A percentile compares a stretch with the other conserved stretches of the same genome.
Conservation (phyloP, 1,140 invertebrate species). For the Linepithema humile region DNA sequence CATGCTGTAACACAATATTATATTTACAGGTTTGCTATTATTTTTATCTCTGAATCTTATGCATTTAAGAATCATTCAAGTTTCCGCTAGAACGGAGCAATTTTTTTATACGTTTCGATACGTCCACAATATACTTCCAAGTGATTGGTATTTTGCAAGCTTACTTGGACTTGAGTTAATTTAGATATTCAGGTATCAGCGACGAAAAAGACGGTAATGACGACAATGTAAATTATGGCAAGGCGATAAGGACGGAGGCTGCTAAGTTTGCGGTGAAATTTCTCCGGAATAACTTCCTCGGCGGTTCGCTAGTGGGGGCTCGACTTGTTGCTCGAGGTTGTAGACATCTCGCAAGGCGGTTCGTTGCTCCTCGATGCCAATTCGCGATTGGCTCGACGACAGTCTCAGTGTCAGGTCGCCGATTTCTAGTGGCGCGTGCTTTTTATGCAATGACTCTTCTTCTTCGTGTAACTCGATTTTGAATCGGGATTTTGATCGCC, state of each 20-base stretch:
- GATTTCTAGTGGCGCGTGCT: conserved; percentile 59
- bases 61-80: no score
- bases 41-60: no score
- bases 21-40: no score
- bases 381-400: conserved; percentile 57
- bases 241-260: conserved; percentile 62
- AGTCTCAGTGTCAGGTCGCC: conserved; percentile 63
- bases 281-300: conserved; percentile 70
- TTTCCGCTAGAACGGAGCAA: no score
- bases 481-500: background rate
- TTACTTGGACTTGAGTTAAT: conserved; percentile 12
- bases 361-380: conserved; percentile 64
- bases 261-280: conserved; percentile 76
- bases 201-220: background rate
- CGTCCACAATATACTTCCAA: background rate
- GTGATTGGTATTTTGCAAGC: conserved; percentile 59
- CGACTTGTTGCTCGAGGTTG: conserved; percentile 63
- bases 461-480: conserved; percentile 17
- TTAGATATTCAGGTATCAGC: conserved; percentile 60
- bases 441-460: background rate
- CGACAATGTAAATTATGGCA: background rate
- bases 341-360: conserved; percentile 63
- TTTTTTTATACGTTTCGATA: background rate
- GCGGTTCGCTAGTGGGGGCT: conserved; percentile 38
- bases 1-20: no score